These are phyloP conservation scores for Zaprionus lineosus DNA, from an alignment of 2,888 invertebrate genomes.

Conservation along the genomic window DNA sequence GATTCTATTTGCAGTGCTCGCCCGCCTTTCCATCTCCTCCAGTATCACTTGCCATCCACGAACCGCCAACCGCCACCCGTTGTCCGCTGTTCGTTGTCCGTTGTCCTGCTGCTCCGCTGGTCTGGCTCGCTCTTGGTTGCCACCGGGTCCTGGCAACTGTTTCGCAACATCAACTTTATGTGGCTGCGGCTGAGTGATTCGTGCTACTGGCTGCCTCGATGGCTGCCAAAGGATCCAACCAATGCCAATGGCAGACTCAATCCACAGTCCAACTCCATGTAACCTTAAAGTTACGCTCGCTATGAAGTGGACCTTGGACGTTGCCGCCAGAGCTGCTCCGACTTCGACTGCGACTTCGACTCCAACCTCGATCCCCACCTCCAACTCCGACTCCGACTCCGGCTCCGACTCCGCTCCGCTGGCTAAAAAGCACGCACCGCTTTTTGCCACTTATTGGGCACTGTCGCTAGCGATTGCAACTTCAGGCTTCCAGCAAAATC, in stretches of 20 bases:
- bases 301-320: slow-evolving; percentile 60
- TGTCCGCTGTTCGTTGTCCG: too few species aligned
- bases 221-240: slow-evolving; percentile 2
- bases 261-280: slow-evolving; percentile 3
- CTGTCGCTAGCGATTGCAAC: slow-evolving; percentile 36
- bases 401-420: slow-evolving; percentile 31
- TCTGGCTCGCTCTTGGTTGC: slow-evolving; percentile 11
- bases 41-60: too few species aligned
- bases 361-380: slow-evolving; percentile 18
- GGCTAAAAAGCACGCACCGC: slow-evolving; percentile 63
- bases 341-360: neutral
- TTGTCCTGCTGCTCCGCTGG: neutral
- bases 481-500: slow-evolving; percentile 1
- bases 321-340: slow-evolving; percentile 3
- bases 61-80: too few species aligned
- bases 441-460: slow-evolving; percentile 71
- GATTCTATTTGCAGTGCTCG: slow-evolving; percentile 65
- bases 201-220: slow-evolving; percentile 23
- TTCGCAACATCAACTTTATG: slow-evolving; percentile 70
- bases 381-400: neutral
- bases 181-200: slow-evolving; percentile 72
- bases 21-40: too few species aligned
- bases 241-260: slow-evolving; percentile 40
- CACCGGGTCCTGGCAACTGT: slow-evolving; percentile 53
- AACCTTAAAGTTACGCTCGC: slow-evolving; percentile 27